Base-by-base conservation (phyloP, 2,113 vertebrate genomes). In the Sterrhoptilus dennistouni region DNA sequence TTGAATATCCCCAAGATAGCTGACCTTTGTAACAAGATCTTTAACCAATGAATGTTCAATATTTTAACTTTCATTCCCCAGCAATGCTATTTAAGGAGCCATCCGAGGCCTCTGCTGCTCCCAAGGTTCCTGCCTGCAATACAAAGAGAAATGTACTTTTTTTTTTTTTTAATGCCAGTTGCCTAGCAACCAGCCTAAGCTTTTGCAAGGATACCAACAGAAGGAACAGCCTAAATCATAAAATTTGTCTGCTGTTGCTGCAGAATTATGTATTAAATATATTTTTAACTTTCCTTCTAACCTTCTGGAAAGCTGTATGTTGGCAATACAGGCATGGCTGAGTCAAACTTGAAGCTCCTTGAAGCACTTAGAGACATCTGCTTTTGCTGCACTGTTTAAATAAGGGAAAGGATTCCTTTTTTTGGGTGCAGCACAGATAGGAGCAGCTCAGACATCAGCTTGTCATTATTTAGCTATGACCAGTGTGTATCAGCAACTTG, bases 111-210 rank as follows among this genome's bases (percentile, higher is more conserved):
- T 93, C 93, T 65, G 77, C 87, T 90, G 75, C 64, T 96, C 93
- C 95, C 87, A 95, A 83, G 81, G 89, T 91, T 97, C 94, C 88
- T 93, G 90, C 79, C 91, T 94, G 94, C 95, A 95, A 94, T 47
- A 93, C 76, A 96, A 95, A 97, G 89, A 97, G 93, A 96, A 96
- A 94, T 79, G 85, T 89, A 78, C 59, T 71, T 64, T 78, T 93
- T 93, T 93, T 93, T 93, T 95, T 95, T 90, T 54, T 27, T 12
- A 20, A 90, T 94, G 83, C 65, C 72, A 79, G 98, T 98, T 96
- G 96, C 98, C 90, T 98, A 98, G 98, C 97, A 98, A 98, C 98
- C 82, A 95, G 85, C 83, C 96, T 97, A 95, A 96, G 97, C 95
- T 95, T 97, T 80, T 95, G 90, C 97, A 90, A 92, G 84, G 89